phyloP scores from a whole-genome alignment of 2,888 invertebrate genomes.

The Epirrhoe tristata region DNA sequence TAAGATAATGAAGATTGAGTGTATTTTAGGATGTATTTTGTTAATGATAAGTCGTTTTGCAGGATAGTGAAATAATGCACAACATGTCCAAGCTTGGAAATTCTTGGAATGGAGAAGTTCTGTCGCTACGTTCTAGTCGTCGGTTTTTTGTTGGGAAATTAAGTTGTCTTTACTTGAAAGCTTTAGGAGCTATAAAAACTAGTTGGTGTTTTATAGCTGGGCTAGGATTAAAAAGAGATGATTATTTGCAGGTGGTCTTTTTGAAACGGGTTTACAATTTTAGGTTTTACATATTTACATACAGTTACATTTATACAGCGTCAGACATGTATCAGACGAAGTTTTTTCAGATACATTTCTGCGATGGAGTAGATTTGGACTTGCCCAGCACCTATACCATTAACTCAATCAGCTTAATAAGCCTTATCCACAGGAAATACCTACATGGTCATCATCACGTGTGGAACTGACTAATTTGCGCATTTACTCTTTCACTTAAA shows the following conservation, averaged over 20 bases:
- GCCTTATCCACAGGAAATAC: too few species aligned
- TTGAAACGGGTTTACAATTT: not conserved
- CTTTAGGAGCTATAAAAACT: conserved; percentile 7
- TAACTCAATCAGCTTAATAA: too few species aligned
- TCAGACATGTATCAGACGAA: too few species aligned
- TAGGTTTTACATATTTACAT: not conserved
- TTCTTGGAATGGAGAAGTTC: conserved; percentile 72
- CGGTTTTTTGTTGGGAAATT: conserved; percentile 62
- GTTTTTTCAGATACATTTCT: too few species aligned
- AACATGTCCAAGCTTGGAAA: conserved; percentile 67
- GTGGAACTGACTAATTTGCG: too few species aligned
- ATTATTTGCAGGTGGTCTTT: conserved; percentile 27
- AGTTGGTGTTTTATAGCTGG: conserved; percentile 11
- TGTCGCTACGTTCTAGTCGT: conserved; percentile 59
- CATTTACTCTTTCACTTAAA: too few species aligned
- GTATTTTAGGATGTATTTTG: conserved; percentile 32
- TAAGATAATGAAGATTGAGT: conserved; percentile 24
- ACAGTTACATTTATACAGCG: too few species aligned
- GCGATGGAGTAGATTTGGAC: too few species aligned
- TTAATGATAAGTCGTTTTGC: conserved; percentile 12
- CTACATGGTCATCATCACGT: too few species aligned
- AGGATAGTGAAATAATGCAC: conserved; percentile 59
- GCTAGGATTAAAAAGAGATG: not conserved
- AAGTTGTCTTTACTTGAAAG: conserved; percentile 67
- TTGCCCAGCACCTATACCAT: too few species aligned